Conservation (phyloP, 2,888 invertebrate genomes). For the Altica lythri region DNA sequence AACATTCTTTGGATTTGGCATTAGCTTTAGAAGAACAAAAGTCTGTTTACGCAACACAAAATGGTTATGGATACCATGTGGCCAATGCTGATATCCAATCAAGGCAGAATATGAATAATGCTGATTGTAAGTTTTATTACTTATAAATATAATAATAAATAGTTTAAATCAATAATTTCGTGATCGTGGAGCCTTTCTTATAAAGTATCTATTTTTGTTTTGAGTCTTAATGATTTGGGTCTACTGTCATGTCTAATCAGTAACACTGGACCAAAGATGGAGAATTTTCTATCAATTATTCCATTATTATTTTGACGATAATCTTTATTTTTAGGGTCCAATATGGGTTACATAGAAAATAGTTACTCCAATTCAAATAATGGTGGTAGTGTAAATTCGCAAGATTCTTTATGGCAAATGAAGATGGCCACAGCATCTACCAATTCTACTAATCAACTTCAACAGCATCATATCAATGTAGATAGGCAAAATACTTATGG, state of each 20-base stretch:
- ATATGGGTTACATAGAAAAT: slow-evolving; percentile 89
- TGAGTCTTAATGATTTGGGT: no score
- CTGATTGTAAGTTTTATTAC: slow-evolving; percentile 74
- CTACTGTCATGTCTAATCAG: no score
- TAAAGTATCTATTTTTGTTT: no score
- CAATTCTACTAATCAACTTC: slow-evolving; percentile 66
- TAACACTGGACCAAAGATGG: neutral
- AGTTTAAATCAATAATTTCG: no score
- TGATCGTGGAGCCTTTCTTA: no score
- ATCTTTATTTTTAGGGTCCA: slow-evolving; percentile 78
- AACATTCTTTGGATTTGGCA: slow-evolving; percentile 85
- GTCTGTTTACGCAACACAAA: slow-evolving; percentile 81
- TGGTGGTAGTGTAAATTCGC: slow-evolving; percentile 93
- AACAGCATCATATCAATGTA: slow-evolving; percentile 48
- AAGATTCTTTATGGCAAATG: slow-evolving; percentile 93
- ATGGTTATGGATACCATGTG: slow-evolving; percentile 83
- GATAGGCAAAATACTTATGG: slow-evolving; percentile 62
- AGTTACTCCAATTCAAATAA: slow-evolving; percentile 93
- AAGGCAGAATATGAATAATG: slow-evolving; percentile 74
- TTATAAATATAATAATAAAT: no score
- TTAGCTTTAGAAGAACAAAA: slow-evolving; percentile 85
- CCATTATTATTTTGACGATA: slow-evolving; percentile 19
- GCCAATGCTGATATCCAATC: slow-evolving; percentile 71
- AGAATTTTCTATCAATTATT: neutral
- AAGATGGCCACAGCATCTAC: slow-evolving; percentile 82